Evolutionary conservation across 1,140 invertebrate genomes (phyloP).

Genomic region (Tetragonula clypearis): DNA sequence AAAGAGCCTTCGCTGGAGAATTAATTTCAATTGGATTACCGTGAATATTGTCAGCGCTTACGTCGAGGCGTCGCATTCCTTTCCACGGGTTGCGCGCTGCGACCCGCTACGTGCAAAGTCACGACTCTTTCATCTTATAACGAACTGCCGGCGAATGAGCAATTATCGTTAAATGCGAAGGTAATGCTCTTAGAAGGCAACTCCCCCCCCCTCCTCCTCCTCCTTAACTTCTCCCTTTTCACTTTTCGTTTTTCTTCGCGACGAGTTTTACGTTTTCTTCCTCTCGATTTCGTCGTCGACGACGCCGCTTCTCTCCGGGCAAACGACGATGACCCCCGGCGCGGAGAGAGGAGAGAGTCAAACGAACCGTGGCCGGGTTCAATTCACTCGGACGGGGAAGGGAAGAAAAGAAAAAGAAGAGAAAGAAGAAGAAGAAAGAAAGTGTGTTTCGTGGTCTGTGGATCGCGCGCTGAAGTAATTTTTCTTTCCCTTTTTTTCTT

Average conservation of each 20-base stretch:
- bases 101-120: conserved; percentile 37
- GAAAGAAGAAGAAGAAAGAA: too few species aligned
- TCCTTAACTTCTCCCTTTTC: not conserved
- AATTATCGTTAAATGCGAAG: conserved; percentile 50
- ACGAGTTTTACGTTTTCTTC: not conserved
- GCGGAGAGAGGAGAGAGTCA: not conserved
- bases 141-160: conserved; percentile 39
- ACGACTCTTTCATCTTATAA: conserved; percentile 52
- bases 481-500: not conserved
- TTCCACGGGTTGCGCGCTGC: conserved; percentile 22
- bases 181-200: conserved; percentile 34
- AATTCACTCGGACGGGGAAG: not conserved
- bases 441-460: too few species aligned
- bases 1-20: conserved; percentile 59
- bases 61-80: conserved; percentile 51
- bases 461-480: conserved; percentile 11
- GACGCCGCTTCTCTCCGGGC: too few species aligned
- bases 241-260: too few species aligned
- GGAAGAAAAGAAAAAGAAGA: too few species aligned
- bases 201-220: too few species aligned
- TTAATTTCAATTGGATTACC: conserved; percentile 70
- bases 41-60: conserved; percentile 66
- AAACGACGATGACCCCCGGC: not conserved
- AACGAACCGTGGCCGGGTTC: conserved; percentile 16
- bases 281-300: not conserved